phyloP scores from a whole-genome alignment of 1,140 invertebrate genomes.

The Macrobrachium rosenbergii region DNA sequence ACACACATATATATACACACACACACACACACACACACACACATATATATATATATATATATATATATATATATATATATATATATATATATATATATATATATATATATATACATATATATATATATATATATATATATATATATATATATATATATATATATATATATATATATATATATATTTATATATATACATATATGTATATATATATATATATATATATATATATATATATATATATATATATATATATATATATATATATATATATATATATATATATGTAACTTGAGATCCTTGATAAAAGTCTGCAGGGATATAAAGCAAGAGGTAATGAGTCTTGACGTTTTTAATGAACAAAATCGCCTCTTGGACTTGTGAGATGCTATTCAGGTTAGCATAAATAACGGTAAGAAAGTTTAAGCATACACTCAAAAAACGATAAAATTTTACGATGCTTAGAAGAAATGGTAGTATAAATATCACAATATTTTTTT shows the following conservation, averaged over 20 bases:
- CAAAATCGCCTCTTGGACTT: too few relatives aligned
- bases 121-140: background rate
- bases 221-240: conserved; percentile 8
- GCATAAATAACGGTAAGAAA: too few relatives aligned
- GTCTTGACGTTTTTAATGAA: too few relatives aligned
- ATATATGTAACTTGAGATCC: background rate
- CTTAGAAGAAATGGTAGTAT: background rate
- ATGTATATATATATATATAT: conserved; percentile 9
- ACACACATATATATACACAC: too few relatives aligned
- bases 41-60: background rate
- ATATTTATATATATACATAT: conserved; percentile 10
- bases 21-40: background rate
- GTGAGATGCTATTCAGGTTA: too few relatives aligned
- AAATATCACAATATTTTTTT: too few relatives aligned
- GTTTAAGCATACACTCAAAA: too few relatives aligned
- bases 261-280: conserved; percentile 21
- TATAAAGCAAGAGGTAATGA: too few relatives aligned
- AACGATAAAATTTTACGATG: too few relatives aligned
- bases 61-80: background rate
- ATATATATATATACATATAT: conserved; percentile 16
- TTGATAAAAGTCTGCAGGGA: too few relatives aligned
- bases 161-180: conserved; percentile 11
- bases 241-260: conserved; percentile 23
- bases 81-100: conserved; percentile 8
- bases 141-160: background rate